Evolutionary conservation across 2,888 invertebrate species (phyloP).

Genomic region (Agrotis clavis): DNA sequence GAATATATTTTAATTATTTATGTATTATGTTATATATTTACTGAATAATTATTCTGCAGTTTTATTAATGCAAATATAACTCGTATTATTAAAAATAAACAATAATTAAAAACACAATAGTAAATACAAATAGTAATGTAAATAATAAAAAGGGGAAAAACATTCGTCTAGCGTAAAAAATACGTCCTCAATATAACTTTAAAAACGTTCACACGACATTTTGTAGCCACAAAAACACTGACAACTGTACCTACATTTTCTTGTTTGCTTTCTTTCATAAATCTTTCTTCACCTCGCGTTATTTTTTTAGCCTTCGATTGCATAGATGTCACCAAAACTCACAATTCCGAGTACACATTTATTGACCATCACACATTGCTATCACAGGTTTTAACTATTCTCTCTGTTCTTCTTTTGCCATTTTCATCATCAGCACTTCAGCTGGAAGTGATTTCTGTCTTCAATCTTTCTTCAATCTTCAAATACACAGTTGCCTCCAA

Average conservation of each 20-base stretch:
- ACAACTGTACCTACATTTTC: neutral
- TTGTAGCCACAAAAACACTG: neutral
- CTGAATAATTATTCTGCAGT: too few relatives aligned
- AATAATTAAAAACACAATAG: too few relatives aligned
- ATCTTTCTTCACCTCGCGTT: neutral
- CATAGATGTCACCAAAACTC: constrained; percentile 20
- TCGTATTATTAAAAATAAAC: too few relatives aligned
- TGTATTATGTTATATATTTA: constrained; percentile 5
- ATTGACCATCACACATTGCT: too few relatives aligned
- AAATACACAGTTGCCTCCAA: constrained; percentile 13
- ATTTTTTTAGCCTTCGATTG: neutral
- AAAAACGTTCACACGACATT: neutral
- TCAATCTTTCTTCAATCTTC: constrained; percentile 5
- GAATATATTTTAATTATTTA: neutral
- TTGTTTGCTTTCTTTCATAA: neutral
- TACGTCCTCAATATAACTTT: too few relatives aligned
- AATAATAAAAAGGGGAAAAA: too few relatives aligned
- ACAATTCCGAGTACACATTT: neutral
- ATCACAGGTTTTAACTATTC: too few relatives aligned
- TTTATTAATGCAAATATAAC: too few relatives aligned
- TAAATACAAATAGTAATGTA: too few relatives aligned
- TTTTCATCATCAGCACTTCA: too few relatives aligned
- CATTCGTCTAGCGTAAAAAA: too few relatives aligned
- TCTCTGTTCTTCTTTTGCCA: too few relatives aligned
- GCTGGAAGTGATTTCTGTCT: neutral